A percentile compares a stretch with the other conserved stretches of the same genome.
These are phyloP conservation scores for Tylochromis polylepis DNA, from an alignment of 2,113 vertebrate species.

Conservation along the genomic window DNA sequence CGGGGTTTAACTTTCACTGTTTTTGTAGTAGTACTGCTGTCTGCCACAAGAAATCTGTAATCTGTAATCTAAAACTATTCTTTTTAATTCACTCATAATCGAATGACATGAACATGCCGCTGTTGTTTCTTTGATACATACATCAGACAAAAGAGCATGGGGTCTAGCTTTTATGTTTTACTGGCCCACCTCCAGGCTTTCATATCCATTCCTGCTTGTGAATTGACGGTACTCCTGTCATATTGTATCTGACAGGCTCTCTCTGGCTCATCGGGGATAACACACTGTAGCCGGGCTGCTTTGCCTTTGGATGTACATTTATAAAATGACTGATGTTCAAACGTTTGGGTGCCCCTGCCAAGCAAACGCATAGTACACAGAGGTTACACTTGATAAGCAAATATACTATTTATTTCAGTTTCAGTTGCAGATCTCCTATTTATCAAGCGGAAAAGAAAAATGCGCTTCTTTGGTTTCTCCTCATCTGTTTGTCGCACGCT, in stretches of 20 bases:
- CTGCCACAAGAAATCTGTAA: background rate
- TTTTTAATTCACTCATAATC: background rate
- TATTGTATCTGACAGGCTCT: slow-evolving; percentile 31
- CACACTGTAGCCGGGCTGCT: background rate
- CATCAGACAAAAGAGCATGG: background rate
- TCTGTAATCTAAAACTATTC: background rate
- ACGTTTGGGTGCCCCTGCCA: background rate
- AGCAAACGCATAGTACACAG: background rate
- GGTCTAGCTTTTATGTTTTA: background rate
- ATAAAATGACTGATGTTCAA: slow-evolving; percentile 18
- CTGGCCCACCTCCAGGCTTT: slow-evolving; percentile 33
- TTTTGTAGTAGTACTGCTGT: background rate
- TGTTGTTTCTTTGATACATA: background rate
- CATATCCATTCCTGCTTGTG: slow-evolving; percentile 8
- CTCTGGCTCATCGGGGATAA: slow-evolving; percentile 3
- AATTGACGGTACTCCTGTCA: slow-evolving; percentile 12
- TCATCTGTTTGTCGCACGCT: slow-evolving; percentile 46
- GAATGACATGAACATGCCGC: background rate
- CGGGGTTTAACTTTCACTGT: background rate
- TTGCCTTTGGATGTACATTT: slow-evolving; percentile 17
- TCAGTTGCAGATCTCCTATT: slow-evolving; percentile 38
- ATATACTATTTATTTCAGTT: slow-evolving; percentile 19
- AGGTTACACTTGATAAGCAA: slow-evolving; percentile 23
- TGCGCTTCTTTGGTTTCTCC: slow-evolving; percentile 14
- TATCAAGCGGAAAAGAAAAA: slow-evolving; percentile 41